phyloP scores from a whole-genome alignment of 2,113 vertebrate species.

The Hemiprocne comata region DNA sequence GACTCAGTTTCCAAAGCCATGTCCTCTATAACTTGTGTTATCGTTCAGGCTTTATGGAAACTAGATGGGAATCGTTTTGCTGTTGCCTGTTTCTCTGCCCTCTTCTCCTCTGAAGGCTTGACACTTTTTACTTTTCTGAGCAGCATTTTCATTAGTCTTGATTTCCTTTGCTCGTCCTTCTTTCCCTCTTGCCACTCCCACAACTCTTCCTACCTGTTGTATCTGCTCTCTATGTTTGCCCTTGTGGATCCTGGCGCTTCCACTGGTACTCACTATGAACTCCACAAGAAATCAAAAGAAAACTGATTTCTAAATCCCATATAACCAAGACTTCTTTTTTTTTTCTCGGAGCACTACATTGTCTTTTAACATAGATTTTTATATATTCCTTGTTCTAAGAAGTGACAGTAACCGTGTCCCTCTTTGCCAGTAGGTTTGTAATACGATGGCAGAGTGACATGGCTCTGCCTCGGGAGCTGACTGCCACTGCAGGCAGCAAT shows the following conservation, averaged over 20 bases:
- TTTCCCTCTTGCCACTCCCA: neutral
- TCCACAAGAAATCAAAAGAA: neutral
- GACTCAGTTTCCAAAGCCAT: neutral
- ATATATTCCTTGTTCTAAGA: neutral
- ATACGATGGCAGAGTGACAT: rapidly evolving
- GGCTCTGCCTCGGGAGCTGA: neutral
- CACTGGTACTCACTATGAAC: neutral
- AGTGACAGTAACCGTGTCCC: neutral
- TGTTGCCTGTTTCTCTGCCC: neutral
- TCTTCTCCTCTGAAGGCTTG: neutral
- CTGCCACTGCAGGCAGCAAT: neutral
- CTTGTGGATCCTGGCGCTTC: neutral
- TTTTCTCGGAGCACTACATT: neutral
- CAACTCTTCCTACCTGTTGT: neutral
- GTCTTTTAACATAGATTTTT: neutral
- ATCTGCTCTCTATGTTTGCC: neutral
- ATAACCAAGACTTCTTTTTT: neutral
- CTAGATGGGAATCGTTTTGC: neutral
- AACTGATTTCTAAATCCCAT: neutral
- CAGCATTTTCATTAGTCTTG: neutral
- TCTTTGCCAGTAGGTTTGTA: neutral
- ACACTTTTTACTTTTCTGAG: neutral
- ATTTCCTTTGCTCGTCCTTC: neutral
- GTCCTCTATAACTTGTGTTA: neutral
- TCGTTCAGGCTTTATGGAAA: neutral